Percentiles rank a stretch among this genome's conserved stretches.
Conservation (phyloP, 1,140 invertebrate species). For the Melipona quadrifasciata region DNA sequence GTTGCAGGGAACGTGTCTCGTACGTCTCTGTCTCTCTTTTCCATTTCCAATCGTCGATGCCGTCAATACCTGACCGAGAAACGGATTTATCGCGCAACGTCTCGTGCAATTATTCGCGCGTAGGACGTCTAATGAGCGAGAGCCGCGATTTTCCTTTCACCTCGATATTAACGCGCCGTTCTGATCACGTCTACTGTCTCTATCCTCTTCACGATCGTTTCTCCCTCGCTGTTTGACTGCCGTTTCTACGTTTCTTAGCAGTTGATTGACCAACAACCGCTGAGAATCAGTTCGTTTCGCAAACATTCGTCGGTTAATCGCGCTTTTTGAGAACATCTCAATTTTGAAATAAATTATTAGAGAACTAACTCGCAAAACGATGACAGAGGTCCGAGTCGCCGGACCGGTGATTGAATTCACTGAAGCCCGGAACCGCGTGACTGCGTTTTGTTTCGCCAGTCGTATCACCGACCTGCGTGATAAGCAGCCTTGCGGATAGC, state of each 20-base stretch:
- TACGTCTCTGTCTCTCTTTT: not conserved
- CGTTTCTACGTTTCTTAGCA: not conserved
- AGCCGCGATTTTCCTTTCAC: slow-evolving; percentile 24
- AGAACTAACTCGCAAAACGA: not conserved
- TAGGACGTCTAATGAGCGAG: not conserved
- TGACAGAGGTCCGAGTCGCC: not conserved
- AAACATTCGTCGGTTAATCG: not conserved
- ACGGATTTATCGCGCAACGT: slow-evolving; percentile 9
- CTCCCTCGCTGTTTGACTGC: not conserved
- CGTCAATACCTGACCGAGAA: not conserved
- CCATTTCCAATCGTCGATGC: not conserved
- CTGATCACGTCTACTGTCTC: not conserved
- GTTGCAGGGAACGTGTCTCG: no score
- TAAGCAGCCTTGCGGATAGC: not conserved
- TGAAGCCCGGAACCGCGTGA: no score
- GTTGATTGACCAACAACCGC: not conserved
- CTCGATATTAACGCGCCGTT: slow-evolving; percentile 8
- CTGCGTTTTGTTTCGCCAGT: not conserved
- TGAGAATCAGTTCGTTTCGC: not conserved
- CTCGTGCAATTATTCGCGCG: slow-evolving; percentile 22
- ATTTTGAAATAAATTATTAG: not conserved
- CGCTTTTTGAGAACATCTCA: not conserved
- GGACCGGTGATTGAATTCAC: not conserved
- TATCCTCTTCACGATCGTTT: not conserved
- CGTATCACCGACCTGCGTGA: not conserved